Conservation (phyloP, 1,140 invertebrate species). For the Meteorus sp. region DNA sequence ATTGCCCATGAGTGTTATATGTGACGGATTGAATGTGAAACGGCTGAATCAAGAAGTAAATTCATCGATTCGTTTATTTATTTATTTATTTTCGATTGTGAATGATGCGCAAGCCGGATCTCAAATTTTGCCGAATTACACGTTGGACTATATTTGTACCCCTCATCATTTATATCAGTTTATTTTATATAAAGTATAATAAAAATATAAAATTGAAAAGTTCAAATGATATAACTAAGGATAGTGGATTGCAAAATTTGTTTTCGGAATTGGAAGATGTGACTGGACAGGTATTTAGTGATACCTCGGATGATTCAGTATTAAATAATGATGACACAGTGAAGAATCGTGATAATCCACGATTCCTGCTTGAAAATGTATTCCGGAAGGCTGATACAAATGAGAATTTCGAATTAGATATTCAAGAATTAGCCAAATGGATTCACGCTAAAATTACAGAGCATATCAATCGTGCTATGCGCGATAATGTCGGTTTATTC, state of each 20-base stretch:
- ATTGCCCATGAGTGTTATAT: no score
- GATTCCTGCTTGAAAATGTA: conserved; percentile 57
- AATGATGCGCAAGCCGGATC: conserved; percentile 10
- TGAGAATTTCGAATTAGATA: conserved; percentile 64
- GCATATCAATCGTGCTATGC: conserved; percentile 72
- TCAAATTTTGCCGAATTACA: conserved; percentile 33
- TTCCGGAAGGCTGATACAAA: conserved; percentile 71
- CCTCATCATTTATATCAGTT: conserved; percentile 44
- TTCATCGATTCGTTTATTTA: background rate
- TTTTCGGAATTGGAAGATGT: conserved; percentile 42
- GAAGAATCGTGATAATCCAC: conserved; percentile 49
- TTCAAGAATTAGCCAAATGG: conserved; percentile 71
- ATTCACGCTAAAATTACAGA: conserved; percentile 74
- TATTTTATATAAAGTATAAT: conserved; percentile 46
- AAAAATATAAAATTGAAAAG: conserved; percentile 43
- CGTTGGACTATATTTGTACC: conserved; percentile 49
- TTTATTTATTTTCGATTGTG: background rate
- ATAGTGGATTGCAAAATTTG: conserved; percentile 35
- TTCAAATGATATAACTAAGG: conserved; percentile 15
- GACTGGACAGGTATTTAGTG: conserved; percentile 20
- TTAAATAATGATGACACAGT: background rate
- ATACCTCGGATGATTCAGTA: background rate
- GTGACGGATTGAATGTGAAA: no score
- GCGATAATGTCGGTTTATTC: conserved; percentile 75
- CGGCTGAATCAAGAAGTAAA: no score